Percentiles rank a stretch among this genome's conserved stretches.
Evolutionary conservation across 2,888 invertebrate species (phyloP).

Genomic region (Leptinotarsa juncta): DNA sequence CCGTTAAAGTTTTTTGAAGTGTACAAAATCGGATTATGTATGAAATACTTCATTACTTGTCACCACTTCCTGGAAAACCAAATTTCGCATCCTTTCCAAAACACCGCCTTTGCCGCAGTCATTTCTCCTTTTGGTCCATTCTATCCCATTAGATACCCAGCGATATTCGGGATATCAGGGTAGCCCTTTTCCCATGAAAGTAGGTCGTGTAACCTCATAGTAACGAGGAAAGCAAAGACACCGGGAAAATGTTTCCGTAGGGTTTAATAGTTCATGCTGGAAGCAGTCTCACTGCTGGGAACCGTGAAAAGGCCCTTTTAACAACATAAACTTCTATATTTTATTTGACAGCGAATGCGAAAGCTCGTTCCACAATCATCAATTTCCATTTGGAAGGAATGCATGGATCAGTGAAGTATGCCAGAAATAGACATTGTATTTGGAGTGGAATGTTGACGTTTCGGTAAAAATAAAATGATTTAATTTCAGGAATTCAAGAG

Average conservation of each 20-base stretch:
- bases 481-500: not conserved
- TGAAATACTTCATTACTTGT: no score
- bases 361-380: slow-evolving; percentile 11
- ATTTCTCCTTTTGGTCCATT: no score
- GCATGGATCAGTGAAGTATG: slow-evolving; percentile 2
- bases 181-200: not conserved
- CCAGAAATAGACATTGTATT: not conserved
- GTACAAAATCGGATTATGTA: no score
- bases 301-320: slow-evolving; percentile 4
- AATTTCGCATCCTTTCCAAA: no score
- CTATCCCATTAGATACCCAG: not conserved
- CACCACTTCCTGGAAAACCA: no score
- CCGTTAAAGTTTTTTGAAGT: no score
- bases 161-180: not conserved
- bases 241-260: slow-evolving; percentile 17
- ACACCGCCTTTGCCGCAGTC: no score
- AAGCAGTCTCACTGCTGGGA: slow-evolving; percentile 15
- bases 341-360: slow-evolving; percentile 14
- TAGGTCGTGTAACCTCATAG: not conserved
- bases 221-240: slow-evolving; percentile 9
- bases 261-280: slow-evolving; percentile 14
- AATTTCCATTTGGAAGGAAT: slow-evolving; percentile 17
- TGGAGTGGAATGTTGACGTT: not conserved
- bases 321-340: slow-evolving; percentile 18
- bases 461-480: not conserved